Evolutionary conservation across 92 coral and sea anemone species (phyloP), one percentile per base, ranked within the genome.

Genomic region (Micromussa lordhowensis): DNA sequence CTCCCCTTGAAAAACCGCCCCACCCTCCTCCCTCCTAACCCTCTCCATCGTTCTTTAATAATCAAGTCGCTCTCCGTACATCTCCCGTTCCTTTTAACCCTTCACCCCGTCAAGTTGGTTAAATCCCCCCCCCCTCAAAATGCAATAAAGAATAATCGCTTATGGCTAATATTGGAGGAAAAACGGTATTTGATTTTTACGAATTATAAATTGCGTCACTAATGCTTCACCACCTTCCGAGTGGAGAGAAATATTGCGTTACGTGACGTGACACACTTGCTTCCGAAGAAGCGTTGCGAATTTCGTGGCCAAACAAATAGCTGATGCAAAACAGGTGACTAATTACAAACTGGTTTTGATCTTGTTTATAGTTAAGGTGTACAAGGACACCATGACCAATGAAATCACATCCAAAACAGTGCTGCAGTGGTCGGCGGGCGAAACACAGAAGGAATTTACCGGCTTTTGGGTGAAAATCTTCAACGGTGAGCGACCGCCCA

Each of bases 401-500:
- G 96, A 93, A 51, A 17, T 93, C 51, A 85, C 88, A 18, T 91
- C 91, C 28, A 88, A 85, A 66, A 82, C 92, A 24, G 87, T 87
- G 4, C 17, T 86, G 66, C 64, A 61, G 9, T 95, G 96, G 98
- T 29, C 77, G 18, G 98, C 98, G 16, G 98, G 98, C 3, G 98
- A 95, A 48, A 82, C 70, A 7, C 94, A 88, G 85, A 89, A 87
- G 84, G 96, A 89, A 4, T 58, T 72, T 30, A 75, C 94, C 12
- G 98, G 98, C 55, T 93, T 93, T 77, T 95, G 98, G 98, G 92
- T 95, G 54, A 93, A 95, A 75, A 86, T 95, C 71, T 93, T 89
- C 84, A 95, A 83, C 75, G 98, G 98, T 31, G 98, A 95, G 63
- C 94, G 93, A 0, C 95, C 96, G 0, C 93, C 96, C 15, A 93